A percentile compares a stretch with the other conserved stretches of the same genome.
These are phyloP conservation scores for Thumatha senex DNA, from an alignment of 2,888 invertebrate species.

Conservation along the genomic window DNA sequence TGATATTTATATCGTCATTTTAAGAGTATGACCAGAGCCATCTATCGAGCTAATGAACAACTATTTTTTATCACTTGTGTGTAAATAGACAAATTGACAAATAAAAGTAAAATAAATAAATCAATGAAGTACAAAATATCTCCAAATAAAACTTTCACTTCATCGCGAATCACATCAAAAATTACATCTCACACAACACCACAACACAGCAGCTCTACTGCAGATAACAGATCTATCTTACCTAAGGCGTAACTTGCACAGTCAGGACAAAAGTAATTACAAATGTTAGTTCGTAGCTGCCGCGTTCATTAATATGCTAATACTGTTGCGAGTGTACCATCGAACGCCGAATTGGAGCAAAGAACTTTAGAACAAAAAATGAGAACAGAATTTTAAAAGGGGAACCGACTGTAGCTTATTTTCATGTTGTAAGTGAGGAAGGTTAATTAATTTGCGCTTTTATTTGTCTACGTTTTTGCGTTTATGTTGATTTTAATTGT, in stretches of 20 bases:
- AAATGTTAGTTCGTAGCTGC: conserved; percentile 42
- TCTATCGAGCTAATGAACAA: too few species aligned
- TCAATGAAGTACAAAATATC: too few species aligned
- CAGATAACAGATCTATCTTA: conserved; percentile 29
- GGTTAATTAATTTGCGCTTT: conserved; percentile 49
- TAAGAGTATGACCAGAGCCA: too few species aligned
- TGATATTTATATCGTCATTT: too few species aligned
- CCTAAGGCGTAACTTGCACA: conserved; percentile 37
- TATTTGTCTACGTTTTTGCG: conserved; percentile 32
- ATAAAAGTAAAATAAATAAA: too few species aligned
- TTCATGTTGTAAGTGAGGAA: conserved; percentile 43
- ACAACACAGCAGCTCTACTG: conserved; percentile 10
- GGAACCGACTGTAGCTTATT: conserved; percentile 40
- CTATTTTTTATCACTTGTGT: too few species aligned
- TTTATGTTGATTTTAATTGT: too few species aligned
- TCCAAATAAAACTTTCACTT: too few species aligned
- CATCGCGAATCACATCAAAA: too few species aligned
- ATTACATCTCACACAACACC: background rate
- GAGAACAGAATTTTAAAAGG: conserved; percentile 46
- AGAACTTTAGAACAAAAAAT: conserved; percentile 41
- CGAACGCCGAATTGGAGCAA: conserved; percentile 59
- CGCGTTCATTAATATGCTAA: conserved; percentile 74
- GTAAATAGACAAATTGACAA: too few species aligned
- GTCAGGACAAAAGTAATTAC: conserved; percentile 53
- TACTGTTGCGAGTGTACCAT: conserved; percentile 53